Percentiles rank a stretch among this genome's conserved stretches.
These are phyloP conservation scores for Drosophila fungiperda DNA, from an alignment of 2,888 invertebrate species.

Conservation along the genomic window DNA sequence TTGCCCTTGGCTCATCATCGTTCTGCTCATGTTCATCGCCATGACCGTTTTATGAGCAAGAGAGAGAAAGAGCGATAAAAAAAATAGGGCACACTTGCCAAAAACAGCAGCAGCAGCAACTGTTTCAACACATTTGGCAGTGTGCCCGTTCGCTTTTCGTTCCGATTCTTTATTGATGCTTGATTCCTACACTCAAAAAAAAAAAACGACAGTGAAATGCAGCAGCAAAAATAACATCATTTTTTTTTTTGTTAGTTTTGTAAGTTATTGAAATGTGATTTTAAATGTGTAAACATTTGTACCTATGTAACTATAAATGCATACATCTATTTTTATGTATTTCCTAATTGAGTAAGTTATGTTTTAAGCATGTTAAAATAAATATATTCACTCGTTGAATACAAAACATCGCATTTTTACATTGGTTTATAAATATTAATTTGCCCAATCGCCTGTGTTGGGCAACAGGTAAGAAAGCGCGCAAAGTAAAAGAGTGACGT, in stretches of 20 bases:
- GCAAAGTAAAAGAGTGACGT: accelerated
- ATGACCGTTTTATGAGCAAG: constrained; percentile 87
- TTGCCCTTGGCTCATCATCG: constrained; percentile 89
- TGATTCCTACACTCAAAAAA: constrained; percentile 53
- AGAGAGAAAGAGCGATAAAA: constrained; percentile 18
- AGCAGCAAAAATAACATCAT: neutral
- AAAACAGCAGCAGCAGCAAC: constrained; percentile 20
- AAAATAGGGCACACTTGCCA: constrained; percentile 68
- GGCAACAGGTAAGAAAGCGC: constrained; percentile 24
- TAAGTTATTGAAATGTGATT: constrained; percentile 62
- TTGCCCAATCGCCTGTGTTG: constrained; percentile 3
- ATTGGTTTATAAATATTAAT: constrained; percentile 1
- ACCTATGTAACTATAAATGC: constrained; percentile 26
- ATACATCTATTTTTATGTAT: constrained; percentile 10
- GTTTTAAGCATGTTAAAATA: constrained; percentile 26
- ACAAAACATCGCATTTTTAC: constrained; percentile 14
- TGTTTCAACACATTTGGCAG: constrained; percentile 74
- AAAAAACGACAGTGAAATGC: neutral
- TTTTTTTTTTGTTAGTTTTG: constrained; percentile 16
- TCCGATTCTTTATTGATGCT: constrained; percentile 29
- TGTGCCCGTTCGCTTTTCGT: constrained; percentile 67
- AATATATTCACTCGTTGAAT: constrained; percentile 25
- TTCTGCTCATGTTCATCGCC: constrained; percentile 88
- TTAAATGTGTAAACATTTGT: constrained; percentile 42
- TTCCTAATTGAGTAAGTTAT: constrained; percentile 39